Evolutionary conservation across 2,113 vertebrate species (phyloP).

Genomic region (Lagopus muta): DNA sequence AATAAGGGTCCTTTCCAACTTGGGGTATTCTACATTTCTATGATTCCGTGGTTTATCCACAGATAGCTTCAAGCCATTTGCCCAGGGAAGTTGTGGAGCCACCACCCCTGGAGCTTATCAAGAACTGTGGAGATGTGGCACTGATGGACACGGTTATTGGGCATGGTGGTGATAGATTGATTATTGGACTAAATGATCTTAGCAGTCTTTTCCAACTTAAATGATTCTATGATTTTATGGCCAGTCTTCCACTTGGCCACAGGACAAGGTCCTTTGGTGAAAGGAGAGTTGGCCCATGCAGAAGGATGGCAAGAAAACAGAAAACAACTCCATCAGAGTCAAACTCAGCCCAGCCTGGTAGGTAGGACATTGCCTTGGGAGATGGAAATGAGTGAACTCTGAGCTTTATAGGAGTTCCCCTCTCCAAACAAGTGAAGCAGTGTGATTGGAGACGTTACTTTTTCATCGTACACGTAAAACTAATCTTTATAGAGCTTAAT

Average conservation of each 20-base stretch:
- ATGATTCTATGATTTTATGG: background rate
- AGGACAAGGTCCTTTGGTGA: background rate
- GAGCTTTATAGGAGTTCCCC: background rate
- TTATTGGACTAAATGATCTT: too few relatives aligned
- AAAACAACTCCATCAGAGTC: background rate
- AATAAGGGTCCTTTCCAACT: background rate
- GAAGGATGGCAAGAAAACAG: background rate
- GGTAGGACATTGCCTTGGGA: accelerated
- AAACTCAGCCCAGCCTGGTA: background rate
- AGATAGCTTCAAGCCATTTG: background rate
- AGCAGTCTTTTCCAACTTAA: too few relatives aligned
- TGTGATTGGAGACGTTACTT: background rate
- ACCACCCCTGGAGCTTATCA: too few relatives aligned
- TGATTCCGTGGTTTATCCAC: background rate
- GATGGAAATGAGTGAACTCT: background rate
- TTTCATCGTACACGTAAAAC: background rate
- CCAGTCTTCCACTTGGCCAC: background rate
- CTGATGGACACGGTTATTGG: too few relatives aligned
- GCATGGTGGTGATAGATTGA: too few relatives aligned
- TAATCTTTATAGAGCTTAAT: background rate
- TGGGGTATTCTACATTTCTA: background rate
- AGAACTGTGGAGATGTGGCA: too few relatives aligned
- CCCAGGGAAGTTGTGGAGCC: too few relatives aligned
- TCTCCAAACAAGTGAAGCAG: background rate
- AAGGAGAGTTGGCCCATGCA: background rate